A percentile compares a stretch with the other conserved stretches of the same genome.
These are phyloP conservation scores for Crossaster papposus DNA, from an alignment of 53 echinoderm and acorn worm genomes.

Conservation along the genomic window DNA sequence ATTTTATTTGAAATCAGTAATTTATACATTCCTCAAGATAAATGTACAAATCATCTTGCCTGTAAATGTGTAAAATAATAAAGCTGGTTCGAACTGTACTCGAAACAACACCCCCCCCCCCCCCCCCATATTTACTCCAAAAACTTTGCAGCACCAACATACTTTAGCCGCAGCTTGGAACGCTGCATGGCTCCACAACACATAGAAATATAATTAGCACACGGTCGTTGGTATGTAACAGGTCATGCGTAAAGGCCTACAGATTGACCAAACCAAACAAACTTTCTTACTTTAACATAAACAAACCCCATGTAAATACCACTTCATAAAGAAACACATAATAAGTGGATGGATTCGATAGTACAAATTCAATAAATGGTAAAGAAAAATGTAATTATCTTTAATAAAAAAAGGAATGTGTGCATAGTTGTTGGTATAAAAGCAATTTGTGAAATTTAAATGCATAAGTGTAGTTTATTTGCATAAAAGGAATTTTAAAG, in stretches of 20 bases:
- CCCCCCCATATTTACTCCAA: neutral
- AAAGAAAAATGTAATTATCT: neutral
- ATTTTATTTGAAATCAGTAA: neutral
- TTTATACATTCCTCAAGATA: neutral
- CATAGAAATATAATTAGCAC: conserved; percentile 26
- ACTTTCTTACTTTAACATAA: neutral
- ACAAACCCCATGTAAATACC: neutral
- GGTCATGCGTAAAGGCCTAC: too few relatives aligned
- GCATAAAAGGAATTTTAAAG: neutral
- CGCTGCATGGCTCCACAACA: neutral
- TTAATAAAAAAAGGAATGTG: neutral
- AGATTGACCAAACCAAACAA: too few relatives aligned
- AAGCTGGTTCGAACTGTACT: neutral
- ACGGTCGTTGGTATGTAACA: neutral
- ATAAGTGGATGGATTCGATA: neutral
- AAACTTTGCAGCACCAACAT: neutral
- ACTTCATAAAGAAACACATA: neutral
- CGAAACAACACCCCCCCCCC: neutral
- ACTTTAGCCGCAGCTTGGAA: neutral
- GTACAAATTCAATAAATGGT: neutral
- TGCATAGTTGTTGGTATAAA: neutral
- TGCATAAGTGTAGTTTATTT: neutral
- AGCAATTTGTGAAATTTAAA: neutral
- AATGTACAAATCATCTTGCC: neutral
- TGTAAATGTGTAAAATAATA: neutral